Percentiles rank a stretch among this genome's conserved stretches.
Evolutionary conservation across 1,140 invertebrate genomes (phyloP).

Genomic region (Micrasema minimum): DNA sequence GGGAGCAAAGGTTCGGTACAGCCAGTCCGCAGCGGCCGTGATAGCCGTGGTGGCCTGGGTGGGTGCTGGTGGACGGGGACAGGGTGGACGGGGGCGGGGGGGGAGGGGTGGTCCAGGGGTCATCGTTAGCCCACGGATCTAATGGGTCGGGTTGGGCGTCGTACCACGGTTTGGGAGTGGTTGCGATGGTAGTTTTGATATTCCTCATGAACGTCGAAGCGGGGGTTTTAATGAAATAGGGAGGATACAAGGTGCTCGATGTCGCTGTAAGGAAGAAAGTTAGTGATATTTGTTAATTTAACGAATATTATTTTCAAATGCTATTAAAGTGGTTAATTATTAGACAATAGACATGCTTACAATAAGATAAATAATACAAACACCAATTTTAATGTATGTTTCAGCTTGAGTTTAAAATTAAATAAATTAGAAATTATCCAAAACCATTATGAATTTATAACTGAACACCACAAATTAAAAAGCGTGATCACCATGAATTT

Average conservation of each 20-base stretch:
- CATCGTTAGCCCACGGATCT: slow-evolving; percentile 65
- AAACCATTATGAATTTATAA: too few species aligned
- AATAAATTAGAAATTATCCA: too few species aligned
- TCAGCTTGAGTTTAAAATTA: too few species aligned
- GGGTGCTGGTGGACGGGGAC: slow-evolving; percentile 59
- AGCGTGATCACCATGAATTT: too few species aligned
- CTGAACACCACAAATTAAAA: too few species aligned
- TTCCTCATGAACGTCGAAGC: slow-evolving; percentile 45
- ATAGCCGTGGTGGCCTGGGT: slow-evolving; percentile 62
- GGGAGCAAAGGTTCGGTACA: slow-evolving; percentile 63
- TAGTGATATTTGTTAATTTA: slow-evolving; percentile 31
- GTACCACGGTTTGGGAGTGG: slow-evolving; percentile 45
- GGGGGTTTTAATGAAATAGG: slow-evolving; percentile 46
- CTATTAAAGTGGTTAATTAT: too few species aligned
- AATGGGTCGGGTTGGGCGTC: slow-evolving; percentile 56
- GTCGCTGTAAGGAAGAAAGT: slow-evolving; percentile 50
- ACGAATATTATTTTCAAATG: too few species aligned
- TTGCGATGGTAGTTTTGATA: slow-evolving; percentile 47
- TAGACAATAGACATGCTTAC: too few species aligned
- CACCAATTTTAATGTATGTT: too few species aligned
- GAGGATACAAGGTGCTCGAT: slow-evolving; percentile 48
- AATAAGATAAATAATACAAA: too few species aligned
- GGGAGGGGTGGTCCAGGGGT: slow-evolving; percentile 63
- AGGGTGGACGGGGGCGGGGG: slow-evolving; percentile 51
- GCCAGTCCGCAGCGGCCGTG: slow-evolving; percentile 67